Conservation (phyloP, 2,888 invertebrate genomes). For the Micropterix aruncella region DNA sequence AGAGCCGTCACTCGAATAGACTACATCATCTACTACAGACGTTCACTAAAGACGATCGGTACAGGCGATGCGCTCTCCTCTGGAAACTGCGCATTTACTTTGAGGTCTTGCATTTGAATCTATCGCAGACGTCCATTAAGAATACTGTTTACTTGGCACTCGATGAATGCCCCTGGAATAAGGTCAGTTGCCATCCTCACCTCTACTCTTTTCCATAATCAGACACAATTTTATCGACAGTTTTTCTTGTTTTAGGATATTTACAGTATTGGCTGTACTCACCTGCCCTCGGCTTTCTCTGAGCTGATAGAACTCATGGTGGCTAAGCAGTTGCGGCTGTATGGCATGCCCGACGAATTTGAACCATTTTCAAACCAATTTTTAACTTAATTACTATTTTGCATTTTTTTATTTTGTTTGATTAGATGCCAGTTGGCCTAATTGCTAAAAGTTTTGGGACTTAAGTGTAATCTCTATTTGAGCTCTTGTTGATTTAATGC, state of each 20-base stretch:
- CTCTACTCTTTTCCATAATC: too few species aligned
- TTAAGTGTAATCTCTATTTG: too few species aligned
- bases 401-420: too few species aligned
- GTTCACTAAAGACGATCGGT: constrained; percentile 4
- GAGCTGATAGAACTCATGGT: constrained; percentile 62
- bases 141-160: constrained; percentile 35
- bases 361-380: constrained; percentile 37
- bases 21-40: constrained; percentile 10
- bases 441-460: too few species aligned
- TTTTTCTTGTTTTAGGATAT: background rate
- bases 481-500: too few species aligned
- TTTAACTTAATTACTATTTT: too few species aligned
- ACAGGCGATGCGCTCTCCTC: constrained; percentile 14
- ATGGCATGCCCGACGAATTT: constrained; percentile 64
- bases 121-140: constrained; percentile 7
- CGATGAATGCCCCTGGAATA: constrained; percentile 50
- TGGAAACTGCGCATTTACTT: constrained; percentile 14
- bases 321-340: constrained; percentile 59
- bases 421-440: too few species aligned
- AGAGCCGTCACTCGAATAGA: constrained; percentile 9
- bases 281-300: constrained; percentile 45
- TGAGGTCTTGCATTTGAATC: constrained; percentile 10
- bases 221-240: too few species aligned
- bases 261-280: constrained; percentile 42
- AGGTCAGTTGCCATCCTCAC: too few species aligned